phyloP scores from a whole-genome alignment of 2,113 vertebrate species.

The Mandrillus leucophaeus region DNA sequence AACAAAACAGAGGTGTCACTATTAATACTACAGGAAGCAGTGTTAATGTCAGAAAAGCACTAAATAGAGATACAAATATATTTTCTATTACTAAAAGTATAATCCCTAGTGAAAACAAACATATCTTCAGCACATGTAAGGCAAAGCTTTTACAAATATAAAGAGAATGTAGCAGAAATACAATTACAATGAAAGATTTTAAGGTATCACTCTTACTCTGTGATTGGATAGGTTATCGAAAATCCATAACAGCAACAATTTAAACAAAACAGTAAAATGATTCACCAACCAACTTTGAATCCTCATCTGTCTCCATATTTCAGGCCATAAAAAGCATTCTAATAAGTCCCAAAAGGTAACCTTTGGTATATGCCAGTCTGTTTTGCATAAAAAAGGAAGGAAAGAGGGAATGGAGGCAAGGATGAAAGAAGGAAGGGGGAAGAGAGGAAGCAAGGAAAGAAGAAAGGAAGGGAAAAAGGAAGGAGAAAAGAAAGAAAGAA shows the following conservation, averaged over 20 bases:
- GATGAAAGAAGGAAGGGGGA: not conserved
- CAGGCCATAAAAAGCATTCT: not conserved
- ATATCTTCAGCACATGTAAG: not conserved
- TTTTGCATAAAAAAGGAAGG: not conserved
- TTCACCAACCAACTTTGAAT: not conserved
- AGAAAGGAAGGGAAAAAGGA: not conserved
- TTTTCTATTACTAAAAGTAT: too few relatives aligned
- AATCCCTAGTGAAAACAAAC: too few relatives aligned
- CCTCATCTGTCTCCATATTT: not conserved
- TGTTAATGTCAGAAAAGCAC: not conserved
- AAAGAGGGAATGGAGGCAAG: not conserved
- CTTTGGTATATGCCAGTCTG: not conserved
- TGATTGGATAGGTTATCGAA: not conserved
- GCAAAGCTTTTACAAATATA: not conserved
- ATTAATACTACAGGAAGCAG: not conserved
- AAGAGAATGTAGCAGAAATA: not conserved
- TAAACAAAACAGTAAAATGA: not conserved
- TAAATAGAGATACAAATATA: too few relatives aligned
- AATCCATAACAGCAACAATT: not conserved
- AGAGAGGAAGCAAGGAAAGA: not conserved
- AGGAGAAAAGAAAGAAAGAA: not conserved
- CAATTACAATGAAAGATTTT: not conserved
- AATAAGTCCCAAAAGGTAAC: not conserved
- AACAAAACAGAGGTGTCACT: not conserved
- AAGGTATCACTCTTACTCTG: not conserved